Evolutionary conservation across 2,113 vertebrate genomes (phyloP).

Genomic region (Accipiter cooperii): DNA sequence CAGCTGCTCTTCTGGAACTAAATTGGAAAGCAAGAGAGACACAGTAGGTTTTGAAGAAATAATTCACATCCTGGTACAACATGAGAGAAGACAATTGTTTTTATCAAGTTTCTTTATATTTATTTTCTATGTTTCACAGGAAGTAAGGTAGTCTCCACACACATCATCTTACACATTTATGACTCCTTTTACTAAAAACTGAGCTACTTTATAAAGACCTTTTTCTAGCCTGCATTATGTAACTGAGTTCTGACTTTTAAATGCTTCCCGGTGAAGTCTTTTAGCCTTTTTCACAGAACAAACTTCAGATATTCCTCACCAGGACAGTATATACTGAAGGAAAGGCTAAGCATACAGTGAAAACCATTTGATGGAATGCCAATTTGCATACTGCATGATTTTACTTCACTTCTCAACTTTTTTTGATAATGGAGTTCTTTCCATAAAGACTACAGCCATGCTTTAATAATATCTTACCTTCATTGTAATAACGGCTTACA

Average conservation of each 20-base stretch:
- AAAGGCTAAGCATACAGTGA: background rate
- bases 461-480: background rate
- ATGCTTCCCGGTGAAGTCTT: background rate
- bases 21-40: slow-evolving; percentile 19
- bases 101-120: background rate
- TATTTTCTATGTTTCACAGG: background rate
- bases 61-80: background rate
- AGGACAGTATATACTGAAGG: background rate
- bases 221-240: background rate
- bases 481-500: background rate
- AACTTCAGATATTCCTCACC: background rate
- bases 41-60: background rate
- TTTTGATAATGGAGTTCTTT: background rate
- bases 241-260: background rate
- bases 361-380: background rate
- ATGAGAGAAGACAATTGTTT: background rate
- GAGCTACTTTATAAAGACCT: background rate
- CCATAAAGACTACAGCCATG: background rate
- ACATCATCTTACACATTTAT: background rate
- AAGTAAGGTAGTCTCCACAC: background rate
- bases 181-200: background rate
- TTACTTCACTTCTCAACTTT: background rate
- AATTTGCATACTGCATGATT: background rate
- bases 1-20: slow-evolving; percentile 87
- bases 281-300: background rate